A percentile compares a stretch with the other conserved stretches of the same genome.
Evolutionary conservation across 2,113 vertebrate genomes (phyloP).

Genomic region (Steatornis caripensis): DNA sequence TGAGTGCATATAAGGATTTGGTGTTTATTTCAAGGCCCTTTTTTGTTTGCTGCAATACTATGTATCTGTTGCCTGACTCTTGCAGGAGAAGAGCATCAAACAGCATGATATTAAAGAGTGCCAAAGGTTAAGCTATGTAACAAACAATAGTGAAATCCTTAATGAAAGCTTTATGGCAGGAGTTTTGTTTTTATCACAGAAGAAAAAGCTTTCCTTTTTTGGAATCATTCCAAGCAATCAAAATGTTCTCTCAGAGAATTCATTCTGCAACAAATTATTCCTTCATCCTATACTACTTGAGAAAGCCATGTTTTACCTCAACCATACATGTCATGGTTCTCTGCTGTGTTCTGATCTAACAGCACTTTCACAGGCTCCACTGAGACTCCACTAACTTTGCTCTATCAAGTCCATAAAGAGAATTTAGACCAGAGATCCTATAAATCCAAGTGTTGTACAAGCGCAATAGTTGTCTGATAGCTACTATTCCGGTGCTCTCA

Average conservation of each 20-base stretch:
- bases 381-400: background rate
- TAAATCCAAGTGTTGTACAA: background rate
- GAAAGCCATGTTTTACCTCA: background rate
- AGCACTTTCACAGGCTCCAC: background rate
- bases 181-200: background rate
- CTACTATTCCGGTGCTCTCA: background rate
- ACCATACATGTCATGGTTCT: background rate
- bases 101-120: background rate
- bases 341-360: background rate
- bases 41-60: background rate
- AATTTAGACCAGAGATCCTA: constrained; percentile 33
- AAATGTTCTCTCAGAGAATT: background rate
- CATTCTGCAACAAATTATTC: background rate
- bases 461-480: background rate
- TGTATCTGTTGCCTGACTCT: background rate
- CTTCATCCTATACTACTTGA: background rate
- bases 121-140: background rate
- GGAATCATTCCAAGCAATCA: background rate
- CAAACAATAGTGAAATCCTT: background rate
- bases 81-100: background rate
- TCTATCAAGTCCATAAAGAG: background rate
- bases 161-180: background rate
- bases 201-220: background rate
- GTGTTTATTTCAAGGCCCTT: background rate
- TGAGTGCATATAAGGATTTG: background rate